phyloP scores from a whole-genome alignment of 2,113 vertebrate species.

The Scartelaos histophorus region DNA sequence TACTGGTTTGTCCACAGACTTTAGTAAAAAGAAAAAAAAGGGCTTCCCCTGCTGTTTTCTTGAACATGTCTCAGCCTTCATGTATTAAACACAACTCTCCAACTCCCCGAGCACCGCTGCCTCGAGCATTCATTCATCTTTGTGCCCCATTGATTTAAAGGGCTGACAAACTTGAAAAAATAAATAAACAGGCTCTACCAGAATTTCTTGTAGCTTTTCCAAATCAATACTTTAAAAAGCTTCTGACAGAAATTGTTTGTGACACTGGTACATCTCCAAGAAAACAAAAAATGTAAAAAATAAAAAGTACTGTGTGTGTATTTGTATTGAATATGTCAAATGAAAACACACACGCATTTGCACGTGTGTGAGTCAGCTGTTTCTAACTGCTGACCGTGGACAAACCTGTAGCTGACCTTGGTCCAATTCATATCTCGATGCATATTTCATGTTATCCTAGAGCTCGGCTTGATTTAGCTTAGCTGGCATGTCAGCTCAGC shows the following conservation, averaged over 20 bases:
- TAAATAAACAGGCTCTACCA: background rate
- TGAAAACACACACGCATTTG: background rate
- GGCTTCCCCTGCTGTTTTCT: background rate
- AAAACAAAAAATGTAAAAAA: background rate
- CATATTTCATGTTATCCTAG: slow-evolving; percentile 43
- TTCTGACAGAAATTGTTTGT: background rate
- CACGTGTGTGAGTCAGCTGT: slow-evolving; percentile 53
- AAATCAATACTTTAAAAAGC: background rate
- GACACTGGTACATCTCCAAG: background rate
- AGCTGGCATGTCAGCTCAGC: slow-evolving; percentile 20
- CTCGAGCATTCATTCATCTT: background rate
- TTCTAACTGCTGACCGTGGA: slow-evolving; percentile 31
- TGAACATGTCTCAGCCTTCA: background rate
- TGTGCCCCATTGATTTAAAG: background rate
- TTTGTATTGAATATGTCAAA: background rate
- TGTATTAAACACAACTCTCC: slow-evolving; percentile 3
- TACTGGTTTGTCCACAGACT: background rate
- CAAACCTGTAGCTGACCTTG: slow-evolving; percentile 12
- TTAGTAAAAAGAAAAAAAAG: background rate
- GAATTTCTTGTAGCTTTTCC: background rate
- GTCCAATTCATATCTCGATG: slow-evolving; percentile 9
- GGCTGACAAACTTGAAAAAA: background rate
- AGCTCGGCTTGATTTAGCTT: slow-evolving; percentile 39
- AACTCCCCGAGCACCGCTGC: background rate
- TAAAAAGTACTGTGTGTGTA: background rate